phyloP scores from a whole-genome alignment of 2,113 vertebrate species.

The Oryzias javanicus region DNA sequence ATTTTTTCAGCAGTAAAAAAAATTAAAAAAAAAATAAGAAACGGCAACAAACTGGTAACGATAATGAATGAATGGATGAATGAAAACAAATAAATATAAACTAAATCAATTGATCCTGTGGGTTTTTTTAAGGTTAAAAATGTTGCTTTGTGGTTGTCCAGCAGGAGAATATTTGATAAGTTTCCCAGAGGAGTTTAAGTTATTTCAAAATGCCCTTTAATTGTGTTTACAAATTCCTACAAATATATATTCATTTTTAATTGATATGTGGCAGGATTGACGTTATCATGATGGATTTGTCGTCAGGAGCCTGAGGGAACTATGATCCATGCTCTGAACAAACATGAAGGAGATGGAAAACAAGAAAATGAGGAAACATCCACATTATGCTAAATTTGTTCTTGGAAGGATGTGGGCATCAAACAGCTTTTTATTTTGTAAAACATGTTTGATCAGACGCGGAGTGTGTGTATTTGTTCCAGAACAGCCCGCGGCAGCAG shows the following conservation, averaged over 20 bases:
- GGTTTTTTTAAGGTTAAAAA: too few species aligned
- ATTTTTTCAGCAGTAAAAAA: too few species aligned
- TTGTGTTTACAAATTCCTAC: too few species aligned
- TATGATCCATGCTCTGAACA: neutral
- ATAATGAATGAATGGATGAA: too few species aligned
- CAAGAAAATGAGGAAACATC: neutral
- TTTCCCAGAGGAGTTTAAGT: too few species aligned
- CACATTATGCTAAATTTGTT: conserved; percentile 13
- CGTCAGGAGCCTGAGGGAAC: conserved; percentile 5
- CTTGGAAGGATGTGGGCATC: neutral
- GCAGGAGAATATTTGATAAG: too few species aligned
- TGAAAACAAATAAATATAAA: too few species aligned
- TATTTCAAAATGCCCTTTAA: too few species aligned
- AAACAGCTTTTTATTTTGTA: conserved; percentile 22
- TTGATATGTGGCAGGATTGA: neutral
- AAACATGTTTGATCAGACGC: neutral
- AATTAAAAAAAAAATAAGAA: too few species aligned
- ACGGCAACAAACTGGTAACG: too few species aligned
- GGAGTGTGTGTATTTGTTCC: conserved; percentile 15
- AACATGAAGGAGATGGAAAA: conserved; percentile 8
- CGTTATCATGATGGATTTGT: neutral
- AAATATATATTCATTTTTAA: neutral
- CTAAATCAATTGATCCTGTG: too few species aligned
- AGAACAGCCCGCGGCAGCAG: conserved; percentile 16
- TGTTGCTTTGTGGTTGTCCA: too few species aligned